These are phyloP conservation scores for Orcinus orca DNA, from an alignment of 2,113 vertebrate species.

Conservation along the genomic window DNA sequence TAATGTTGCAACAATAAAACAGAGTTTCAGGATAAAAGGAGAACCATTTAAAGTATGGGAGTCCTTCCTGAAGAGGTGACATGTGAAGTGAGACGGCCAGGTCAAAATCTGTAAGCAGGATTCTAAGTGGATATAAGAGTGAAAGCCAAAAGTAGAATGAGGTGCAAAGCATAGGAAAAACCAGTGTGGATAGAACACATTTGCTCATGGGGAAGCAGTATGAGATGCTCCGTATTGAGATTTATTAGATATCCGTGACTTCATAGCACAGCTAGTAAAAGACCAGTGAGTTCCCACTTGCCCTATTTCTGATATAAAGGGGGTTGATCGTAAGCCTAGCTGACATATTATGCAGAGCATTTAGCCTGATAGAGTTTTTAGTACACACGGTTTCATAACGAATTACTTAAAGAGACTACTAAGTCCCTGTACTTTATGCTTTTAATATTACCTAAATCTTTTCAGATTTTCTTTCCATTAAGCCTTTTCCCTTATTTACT, in stretches of 20 bases:
- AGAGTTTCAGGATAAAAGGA: not conserved
- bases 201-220: not conserved
- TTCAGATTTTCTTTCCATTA: slow-evolving; percentile 54
- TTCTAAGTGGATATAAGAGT: not conserved
- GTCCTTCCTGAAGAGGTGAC: not conserved
- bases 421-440: slow-evolving; percentile 37
- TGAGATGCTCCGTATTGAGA: not conserved
- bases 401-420: slow-evolving; percentile 20
- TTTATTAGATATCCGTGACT: not conserved
- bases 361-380: not conserved
- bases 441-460: slow-evolving; percentile 59
- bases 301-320: not conserved
- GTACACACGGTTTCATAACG: not conserved
- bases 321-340: not conserved
- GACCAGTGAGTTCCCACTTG: not conserved
- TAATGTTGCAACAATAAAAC: not conserved
- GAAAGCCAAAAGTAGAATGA: not conserved
- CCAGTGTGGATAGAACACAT: not conserved
- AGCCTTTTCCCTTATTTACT: slow-evolving; percentile 46
- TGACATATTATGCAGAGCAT: not conserved
- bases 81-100: not conserved
- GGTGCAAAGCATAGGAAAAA: not conserved
- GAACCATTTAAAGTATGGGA: not conserved
- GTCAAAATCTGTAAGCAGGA: not conserved
- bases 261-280: not conserved